Evolutionary conservation across 1,140 invertebrate species (phyloP), one percentile per base, ranked within the genome.

Genomic region (Brevipalpus yothersi): DNA sequence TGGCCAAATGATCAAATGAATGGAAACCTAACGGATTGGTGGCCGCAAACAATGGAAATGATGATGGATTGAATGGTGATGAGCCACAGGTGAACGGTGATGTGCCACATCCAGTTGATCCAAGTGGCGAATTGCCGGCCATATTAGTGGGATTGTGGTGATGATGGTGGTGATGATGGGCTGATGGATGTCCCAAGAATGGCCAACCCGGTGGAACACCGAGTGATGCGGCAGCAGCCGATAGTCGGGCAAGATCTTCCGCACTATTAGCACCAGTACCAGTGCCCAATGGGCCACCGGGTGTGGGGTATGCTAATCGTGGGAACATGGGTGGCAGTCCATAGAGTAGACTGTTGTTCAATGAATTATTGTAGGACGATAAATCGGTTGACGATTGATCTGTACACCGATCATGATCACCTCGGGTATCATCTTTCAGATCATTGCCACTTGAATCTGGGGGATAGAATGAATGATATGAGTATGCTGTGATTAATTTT

Each of bases 1-100:
- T 13, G 13, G 49, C 21, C 10, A 61, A 61, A 31, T 31, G 31
- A 42, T 61, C 60, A 3, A 61, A 53, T 4, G 61, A 49, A 43
- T 54, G 59, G 45, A 61, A 19, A 23, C 59, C 59, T n/a, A 62
- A 45, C 7, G 60, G 60, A 31, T 31, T 31, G 31, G 31, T 5
- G 13, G 58, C 10, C 11, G 15, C 43, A 31, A 31, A 60, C 54
- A 43, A 40, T 23, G 59, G 58, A 47, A 60, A 61, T 19, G 31
- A 17, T 19, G 57, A 55, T 13, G 21, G 19, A 21, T 21, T 55
- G 45, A 61, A 61, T 47, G 57, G 41, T n/a, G 57, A 58, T 42
- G 41, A 55, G 2, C 57, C 57, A 42, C 31, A 58, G 41, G 31
- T 23, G 15, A 21, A 51, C 41, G 47, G 15, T 51, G 57, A 31